Evolutionary conservation across 2,113 vertebrate genomes (phyloP).

Genomic region (Lonchura striata): DNA sequence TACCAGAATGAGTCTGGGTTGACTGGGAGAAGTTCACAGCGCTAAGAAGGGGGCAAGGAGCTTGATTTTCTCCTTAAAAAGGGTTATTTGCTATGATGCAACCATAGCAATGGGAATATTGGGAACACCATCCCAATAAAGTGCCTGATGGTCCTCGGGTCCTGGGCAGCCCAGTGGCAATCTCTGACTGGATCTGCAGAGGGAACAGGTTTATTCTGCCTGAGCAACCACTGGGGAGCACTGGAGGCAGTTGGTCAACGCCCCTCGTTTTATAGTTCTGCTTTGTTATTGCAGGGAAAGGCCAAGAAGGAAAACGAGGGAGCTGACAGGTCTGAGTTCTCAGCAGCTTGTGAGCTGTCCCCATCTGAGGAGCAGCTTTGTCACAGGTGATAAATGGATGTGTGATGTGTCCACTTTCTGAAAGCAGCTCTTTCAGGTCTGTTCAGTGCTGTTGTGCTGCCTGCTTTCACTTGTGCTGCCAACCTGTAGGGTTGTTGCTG

Average conservation of each 20-base stretch:
- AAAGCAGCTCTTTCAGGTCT: neutral
- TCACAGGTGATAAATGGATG: neutral
- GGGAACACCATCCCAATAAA: neutral
- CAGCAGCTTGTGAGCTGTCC: neutral
- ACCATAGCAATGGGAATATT: too few species aligned
- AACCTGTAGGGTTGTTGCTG: neutral
- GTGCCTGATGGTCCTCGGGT: neutral
- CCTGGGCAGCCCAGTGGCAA: neutral
- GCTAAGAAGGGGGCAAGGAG: neutral
- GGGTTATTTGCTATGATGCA: neutral
- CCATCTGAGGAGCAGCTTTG: neutral
- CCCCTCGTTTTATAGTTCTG: neutral
- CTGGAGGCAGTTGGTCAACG: neutral
- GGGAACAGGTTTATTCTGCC: neutral
- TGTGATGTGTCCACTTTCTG: neutral
- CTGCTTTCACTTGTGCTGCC: neutral
- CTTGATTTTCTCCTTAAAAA: neutral
- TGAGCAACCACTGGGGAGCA: fast-evolving
- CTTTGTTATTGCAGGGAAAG: neutral
- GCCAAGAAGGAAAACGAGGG: neutral
- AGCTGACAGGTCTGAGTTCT: neutral
- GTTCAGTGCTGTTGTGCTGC: neutral
- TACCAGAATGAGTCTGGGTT: neutral
- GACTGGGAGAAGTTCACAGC: neutral
- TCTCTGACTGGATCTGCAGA: neutral